Evolutionary conservation across 2,113 vertebrate genomes (phyloP).

Genomic region (Montifringilla adamsi): DNA sequence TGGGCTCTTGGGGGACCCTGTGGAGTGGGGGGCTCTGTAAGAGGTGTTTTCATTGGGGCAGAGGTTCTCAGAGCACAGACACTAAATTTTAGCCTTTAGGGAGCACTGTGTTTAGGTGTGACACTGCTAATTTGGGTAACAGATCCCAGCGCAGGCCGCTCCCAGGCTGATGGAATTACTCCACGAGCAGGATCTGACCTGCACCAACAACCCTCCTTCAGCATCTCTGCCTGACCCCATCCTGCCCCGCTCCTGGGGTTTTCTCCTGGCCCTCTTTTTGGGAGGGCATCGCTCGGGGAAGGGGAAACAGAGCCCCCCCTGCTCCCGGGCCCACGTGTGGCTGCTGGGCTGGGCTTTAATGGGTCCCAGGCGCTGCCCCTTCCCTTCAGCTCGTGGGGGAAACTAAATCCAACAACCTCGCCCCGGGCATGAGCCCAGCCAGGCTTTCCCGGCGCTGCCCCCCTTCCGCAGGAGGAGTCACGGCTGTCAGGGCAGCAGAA

Average conservation of each 20-base stretch:
- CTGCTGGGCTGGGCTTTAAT: not conserved
- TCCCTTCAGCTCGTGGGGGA: not conserved
- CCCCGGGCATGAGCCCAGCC: not conserved
- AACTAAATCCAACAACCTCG: not conserved
- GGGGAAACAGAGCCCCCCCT: not conserved
- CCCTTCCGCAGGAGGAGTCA: not conserved
- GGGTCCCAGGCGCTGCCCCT: not conserved
- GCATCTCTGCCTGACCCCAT: not conserved
- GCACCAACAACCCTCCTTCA: not conserved
- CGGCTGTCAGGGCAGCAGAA: not conserved
- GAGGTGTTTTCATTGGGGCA: not conserved
- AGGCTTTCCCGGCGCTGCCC: not conserved
- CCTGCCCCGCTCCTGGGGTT: not conserved
- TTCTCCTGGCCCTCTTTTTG: not conserved
- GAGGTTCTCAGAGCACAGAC: not conserved
- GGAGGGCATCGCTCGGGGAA: not conserved
- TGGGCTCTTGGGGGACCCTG: not conserved
- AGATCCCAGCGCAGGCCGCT: fast-evolving
- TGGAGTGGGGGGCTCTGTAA: fast-evolving
- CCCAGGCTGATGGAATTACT: not conserved
- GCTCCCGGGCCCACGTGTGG: not conserved
- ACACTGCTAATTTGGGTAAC: fast-evolving
- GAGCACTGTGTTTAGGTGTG: fast-evolving
- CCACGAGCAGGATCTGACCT: not conserved
- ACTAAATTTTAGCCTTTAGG: not conserved